Evolutionary conservation across 2,888 invertebrate species (phyloP).

Genomic region (Pollenia angustigena): DNA sequence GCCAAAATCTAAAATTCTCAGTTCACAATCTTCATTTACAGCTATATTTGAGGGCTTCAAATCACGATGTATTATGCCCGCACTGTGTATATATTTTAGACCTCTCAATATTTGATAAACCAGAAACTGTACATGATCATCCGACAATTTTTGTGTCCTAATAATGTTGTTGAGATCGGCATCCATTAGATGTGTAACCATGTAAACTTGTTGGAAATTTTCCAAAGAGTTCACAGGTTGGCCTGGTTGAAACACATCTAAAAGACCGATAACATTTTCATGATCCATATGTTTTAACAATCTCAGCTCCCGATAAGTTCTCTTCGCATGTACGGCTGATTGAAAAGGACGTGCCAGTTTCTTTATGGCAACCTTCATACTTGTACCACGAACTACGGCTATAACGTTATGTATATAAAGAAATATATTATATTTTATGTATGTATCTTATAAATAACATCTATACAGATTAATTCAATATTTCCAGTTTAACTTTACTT

Average conservation of each 20-base stretch:
- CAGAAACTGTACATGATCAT: slow-evolving; percentile 99
- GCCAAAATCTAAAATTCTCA: slow-evolving; percentile 99
- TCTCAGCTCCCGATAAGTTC: slow-evolving; percentile 97
- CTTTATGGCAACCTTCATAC: slow-evolving; percentile 94
- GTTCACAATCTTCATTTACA: slow-evolving; percentile 99
- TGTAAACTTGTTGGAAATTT: slow-evolving; percentile 97
- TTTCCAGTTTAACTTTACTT: slow-evolving; percentile 75
- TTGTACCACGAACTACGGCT: slow-evolving; percentile 78
- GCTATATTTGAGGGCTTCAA: slow-evolving; percentile 99
- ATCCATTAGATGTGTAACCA: slow-evolving; percentile 99
- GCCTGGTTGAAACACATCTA: slow-evolving; percentile 98
- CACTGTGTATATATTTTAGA: slow-evolving; percentile 99
- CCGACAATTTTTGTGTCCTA: slow-evolving; percentile 97
- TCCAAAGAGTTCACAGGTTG: slow-evolving; percentile 87
- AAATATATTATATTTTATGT: slow-evolving; percentile 20
- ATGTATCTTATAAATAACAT: slow-evolving; percentile 45
- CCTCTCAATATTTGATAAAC: slow-evolving; percentile 99
- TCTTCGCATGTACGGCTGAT: slow-evolving; percentile 98
- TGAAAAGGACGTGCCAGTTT: slow-evolving; percentile 95
- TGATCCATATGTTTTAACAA: slow-evolving; percentile 99
- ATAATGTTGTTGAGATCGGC: slow-evolving; percentile 99
- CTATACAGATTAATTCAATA: background rate
- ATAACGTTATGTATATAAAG: background rate
- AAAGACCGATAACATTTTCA: slow-evolving; percentile 96
- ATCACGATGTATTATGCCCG: slow-evolving; percentile 98